Base-by-base conservation (phyloP, 1,140 invertebrate species). In the Pogonus chalceus region DNA sequence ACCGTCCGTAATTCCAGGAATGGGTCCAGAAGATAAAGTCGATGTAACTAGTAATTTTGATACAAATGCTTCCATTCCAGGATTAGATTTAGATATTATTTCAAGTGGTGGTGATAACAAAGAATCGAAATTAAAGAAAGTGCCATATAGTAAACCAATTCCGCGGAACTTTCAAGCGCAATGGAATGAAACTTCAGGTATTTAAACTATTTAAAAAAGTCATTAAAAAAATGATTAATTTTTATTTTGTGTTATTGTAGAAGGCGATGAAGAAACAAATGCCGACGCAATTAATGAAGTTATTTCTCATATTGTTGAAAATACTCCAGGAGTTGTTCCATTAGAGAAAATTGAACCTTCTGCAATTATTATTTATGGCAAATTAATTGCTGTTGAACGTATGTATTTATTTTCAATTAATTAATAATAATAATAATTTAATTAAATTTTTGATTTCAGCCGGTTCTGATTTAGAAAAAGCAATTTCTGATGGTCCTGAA, bases 111-210 rank as follows among this genome's bases (percentile, higher is more conserved):
- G 82, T 62, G 79, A 83, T 35, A 85, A 86, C 57, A 82, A 84
- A 58, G 79, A 84, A 51, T 63, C 68, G 12, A 72, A 76, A 23
- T 74, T 77, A 47, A 92, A 91, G 63, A 90, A 87, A 71, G 85
- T 87, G 23, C 92, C 93, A 4, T 96, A 94, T 66, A 90, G 92
- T 57, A 94, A 96, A 68, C 92, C 93, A 14, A 96, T 97, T 68
- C 93, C 93, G 2, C 84, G 88, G 60, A 92, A 93, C 65, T 98
- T 97, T 73, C 92, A 96, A 72, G 90, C 89, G 21, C 90, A 95
- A 54, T 97, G 94, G 94, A 91, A 92, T 63, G 90, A 92, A 65
- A 83, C 84, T 53, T 68, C 71, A n/a, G 66, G 62, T 59, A 54
- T 54, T n/a, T n/a, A n/a, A n/a, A n/a, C n/a, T n/a, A 21, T 54